A percentile compares a stretch with the other conserved stretches of the same genome.
These are phyloP conservation scores for Chymomyza caudatula DNA, from an alignment of 2,888 invertebrate genomes.

Conservation along the genomic window DNA sequence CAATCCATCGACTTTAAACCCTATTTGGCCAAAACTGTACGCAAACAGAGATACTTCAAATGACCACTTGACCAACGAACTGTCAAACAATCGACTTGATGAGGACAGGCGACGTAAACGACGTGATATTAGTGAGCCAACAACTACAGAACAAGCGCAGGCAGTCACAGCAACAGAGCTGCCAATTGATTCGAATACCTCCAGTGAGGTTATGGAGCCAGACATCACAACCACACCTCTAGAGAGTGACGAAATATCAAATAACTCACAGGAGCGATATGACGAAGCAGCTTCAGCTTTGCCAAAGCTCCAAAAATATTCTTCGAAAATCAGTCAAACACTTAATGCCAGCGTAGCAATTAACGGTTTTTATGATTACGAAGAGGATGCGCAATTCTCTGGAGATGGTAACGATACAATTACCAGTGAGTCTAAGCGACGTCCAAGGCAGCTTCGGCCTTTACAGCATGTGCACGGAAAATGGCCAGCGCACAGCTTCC, in stretches of 20 bases:
- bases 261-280: constrained; percentile 42
- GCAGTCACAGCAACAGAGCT: constrained; percentile 12
- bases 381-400: background rate
- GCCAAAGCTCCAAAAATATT: constrained; percentile 34
- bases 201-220: constrained; percentile 41
- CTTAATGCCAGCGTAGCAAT: background rate
- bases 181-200: constrained; percentile 37
- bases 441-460: constrained; percentile 73
- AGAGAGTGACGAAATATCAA: constrained; percentile 29
- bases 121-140: constrained; percentile 29
- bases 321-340: constrained; percentile 46
- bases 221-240: constrained; percentile 12
- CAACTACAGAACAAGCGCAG: background rate
- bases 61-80: constrained; percentile 50
- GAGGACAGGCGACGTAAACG: constrained; percentile 43
- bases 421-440: constrained; percentile 66
- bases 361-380: constrained; percentile 2
- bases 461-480: constrained; percentile 40
- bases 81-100: constrained; percentile 63
- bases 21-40: constrained; percentile 58
- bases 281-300: constrained; percentile 22
- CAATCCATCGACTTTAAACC: constrained; percentile 5
- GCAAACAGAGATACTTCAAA: constrained; percentile 40
- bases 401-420: constrained; percentile 47
- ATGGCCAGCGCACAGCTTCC: constrained; percentile 60